Evolutionary conservation across 2,797 vertebrate genomes (phyloP).

Genomic region (Poecile montanus): DNA sequence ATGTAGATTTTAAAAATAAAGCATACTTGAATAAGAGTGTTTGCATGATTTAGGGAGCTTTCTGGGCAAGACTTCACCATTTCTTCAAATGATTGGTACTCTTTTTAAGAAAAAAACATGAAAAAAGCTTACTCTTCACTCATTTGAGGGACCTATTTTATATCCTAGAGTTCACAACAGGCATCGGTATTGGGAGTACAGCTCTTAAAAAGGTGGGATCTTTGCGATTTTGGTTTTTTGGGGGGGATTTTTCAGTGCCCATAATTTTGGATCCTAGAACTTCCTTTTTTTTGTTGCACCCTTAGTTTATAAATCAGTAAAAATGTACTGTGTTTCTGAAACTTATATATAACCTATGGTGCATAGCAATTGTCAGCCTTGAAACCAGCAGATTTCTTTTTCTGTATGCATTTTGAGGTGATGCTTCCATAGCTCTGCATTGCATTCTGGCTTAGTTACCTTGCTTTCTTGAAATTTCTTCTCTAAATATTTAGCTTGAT

Average conservation of each 20-base stretch:
- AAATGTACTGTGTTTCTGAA: not conserved
- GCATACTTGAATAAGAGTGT: not conserved
- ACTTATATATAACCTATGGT: not conserved
- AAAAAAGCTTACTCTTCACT: not conserved
- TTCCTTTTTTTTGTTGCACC: not conserved
- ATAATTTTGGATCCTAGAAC: not conserved
- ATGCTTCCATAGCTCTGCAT: not conserved
- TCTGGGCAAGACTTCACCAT: not conserved
- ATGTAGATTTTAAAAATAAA: not conserved
- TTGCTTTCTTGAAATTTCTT: not conserved
- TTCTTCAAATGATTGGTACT: not conserved
- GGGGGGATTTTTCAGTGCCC: not conserved
- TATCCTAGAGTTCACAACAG: not conserved
- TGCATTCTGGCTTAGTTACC: not conserved
- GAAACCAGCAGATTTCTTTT: not conserved
- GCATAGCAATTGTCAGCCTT: not conserved
- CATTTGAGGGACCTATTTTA: not conserved
- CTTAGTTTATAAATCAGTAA: not conserved
- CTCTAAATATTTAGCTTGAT: constrained; percentile 1
- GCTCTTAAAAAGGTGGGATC: not conserved
- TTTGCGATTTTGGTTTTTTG: too few species aligned
- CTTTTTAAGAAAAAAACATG: not conserved
- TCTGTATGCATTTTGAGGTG: not conserved
- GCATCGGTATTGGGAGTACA: not conserved
- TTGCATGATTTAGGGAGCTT: not conserved